phyloP scores from a whole-genome alignment of 1,140 invertebrate species.

The Tetranychus urticae region DNA sequence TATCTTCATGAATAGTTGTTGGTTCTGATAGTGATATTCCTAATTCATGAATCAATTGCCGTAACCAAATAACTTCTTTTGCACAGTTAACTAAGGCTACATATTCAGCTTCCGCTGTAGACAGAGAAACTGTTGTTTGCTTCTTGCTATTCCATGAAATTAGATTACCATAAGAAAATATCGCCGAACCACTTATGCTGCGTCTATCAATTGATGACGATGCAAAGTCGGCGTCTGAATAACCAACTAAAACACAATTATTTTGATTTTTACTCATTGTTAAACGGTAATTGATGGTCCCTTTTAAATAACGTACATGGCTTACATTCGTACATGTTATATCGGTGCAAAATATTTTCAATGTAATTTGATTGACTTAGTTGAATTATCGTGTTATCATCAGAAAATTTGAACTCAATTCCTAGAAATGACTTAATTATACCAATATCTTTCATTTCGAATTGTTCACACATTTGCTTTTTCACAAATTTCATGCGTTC shows the following conservation, averaged over 20 bases:
- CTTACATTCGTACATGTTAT: slow-evolving; percentile 7
- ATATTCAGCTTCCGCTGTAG: slow-evolving; percentile 9
- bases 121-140: slow-evolving; percentile 1
- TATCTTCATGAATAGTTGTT: slow-evolving; percentile 14
- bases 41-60: background rate
- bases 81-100: background rate
- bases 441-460: background rate
- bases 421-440: slow-evolving; percentile 8
- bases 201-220: slow-evolving; percentile 11
- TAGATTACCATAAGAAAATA: background rate
- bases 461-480: background rate
- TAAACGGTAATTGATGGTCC: slow-evolving; percentile 11
- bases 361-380: slow-evolving; percentile 3
- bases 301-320: slow-evolving; percentile 14
- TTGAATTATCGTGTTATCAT: background rate
- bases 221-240: slow-evolving; percentile 17
- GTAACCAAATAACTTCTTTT: slow-evolving; percentile 5
- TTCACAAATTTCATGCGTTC: background rate
- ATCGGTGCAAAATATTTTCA: slow-evolving; percentile 8
- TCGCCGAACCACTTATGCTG: background rate
- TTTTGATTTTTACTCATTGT: background rate
- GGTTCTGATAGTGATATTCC: background rate
- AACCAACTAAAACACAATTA: background rate
- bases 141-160: slow-evolving; percentile 5
- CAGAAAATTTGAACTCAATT: slow-evolving; percentile 7